Base-by-base conservation (phyloP, 23 tunicate genomes). In the Pegea sp. region DNA sequence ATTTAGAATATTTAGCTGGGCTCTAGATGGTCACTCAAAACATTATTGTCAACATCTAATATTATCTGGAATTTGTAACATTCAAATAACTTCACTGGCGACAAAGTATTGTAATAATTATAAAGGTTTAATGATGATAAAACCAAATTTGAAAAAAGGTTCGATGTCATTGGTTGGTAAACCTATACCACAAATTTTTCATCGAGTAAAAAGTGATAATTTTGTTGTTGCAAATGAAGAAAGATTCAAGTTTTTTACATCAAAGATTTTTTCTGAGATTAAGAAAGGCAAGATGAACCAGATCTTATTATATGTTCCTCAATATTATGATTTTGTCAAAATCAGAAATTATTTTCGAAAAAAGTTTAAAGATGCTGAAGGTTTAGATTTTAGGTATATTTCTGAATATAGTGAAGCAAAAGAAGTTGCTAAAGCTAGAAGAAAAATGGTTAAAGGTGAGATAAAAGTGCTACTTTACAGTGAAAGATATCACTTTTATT, bases 401-500 rank as follows among this genome's bases (percentile, higher is more conserved):
- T 49, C 67, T 46, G 95, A 84, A 48, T 71, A 77, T 59, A 67
- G 57, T 38, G 61, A 74, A 24, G 49, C 76, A 27, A 64, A 49
- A 48, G 72, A 61, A 18, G 84, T 64, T 4, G 64, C 55, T 8
- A 74, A 67, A 58, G 70, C 81, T 13, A 61, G 67, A 26, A 52
- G 73, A 25, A 61, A 49, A 24, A 77, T 89, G 53, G 60, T 64
- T 1, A 79, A 67, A 0, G 75, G 75, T 4, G 62, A 78, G 42
- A 28, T 58, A 22, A 54, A 67, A 1, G 32, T 89, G 2, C 21
- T 89, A 58, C 68, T 89, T 26, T 89, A 76, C 70, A 76, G 86
- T 16, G 98, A 89, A 61, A 71, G 98, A 8, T 76, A 71, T 53
- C 81, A 89, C 55, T 89, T 89, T 52, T 77, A 76, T 53, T 63